phyloP scores from a whole-genome alignment of 2,797 vertebrate species.

The Hyperoplus lanceolatus region DNA sequence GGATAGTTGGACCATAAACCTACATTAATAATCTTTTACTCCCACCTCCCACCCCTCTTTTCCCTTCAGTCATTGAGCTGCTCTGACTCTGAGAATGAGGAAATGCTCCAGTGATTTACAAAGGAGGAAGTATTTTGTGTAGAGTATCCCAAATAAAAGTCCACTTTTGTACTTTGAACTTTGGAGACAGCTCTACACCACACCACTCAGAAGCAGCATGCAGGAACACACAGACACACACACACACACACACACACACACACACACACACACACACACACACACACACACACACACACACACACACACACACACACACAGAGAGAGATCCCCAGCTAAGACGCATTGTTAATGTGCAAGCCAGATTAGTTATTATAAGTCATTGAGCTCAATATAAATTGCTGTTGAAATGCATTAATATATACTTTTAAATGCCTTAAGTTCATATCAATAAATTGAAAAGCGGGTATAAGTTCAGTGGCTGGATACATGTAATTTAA shows the following conservation, averaged over 20 bases:
- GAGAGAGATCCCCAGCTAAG: not conserved
- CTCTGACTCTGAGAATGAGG: conserved; percentile 53
- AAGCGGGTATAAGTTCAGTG: not conserved
- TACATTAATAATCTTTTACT: not conserved
- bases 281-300: not conserved
- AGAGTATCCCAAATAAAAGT: conserved; percentile 8
- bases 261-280: not conserved
- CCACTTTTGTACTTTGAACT: conserved; percentile 64
- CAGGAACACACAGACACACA: not conserved
- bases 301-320: not conserved
- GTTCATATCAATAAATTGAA: not conserved
- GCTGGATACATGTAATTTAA: not conserved
- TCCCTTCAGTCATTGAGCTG: not conserved
- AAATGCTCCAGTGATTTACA: conserved; percentile 60
- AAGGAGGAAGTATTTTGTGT: conserved; percentile 56
- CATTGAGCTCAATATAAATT: not conserved
- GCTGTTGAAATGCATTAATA: not conserved
- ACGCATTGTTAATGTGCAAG: not conserved
- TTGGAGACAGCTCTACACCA: not conserved
- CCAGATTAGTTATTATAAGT: conserved; percentile 10
- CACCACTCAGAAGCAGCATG: not conserved
- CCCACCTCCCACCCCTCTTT: not conserved
- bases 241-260: not conserved
- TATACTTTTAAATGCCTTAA: not conserved
- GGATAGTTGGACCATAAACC: conserved; percentile 25